Evolutionary conservation across 2,888 invertebrate species (phyloP).

Genomic region (Sepiola atlantica): DNA sequence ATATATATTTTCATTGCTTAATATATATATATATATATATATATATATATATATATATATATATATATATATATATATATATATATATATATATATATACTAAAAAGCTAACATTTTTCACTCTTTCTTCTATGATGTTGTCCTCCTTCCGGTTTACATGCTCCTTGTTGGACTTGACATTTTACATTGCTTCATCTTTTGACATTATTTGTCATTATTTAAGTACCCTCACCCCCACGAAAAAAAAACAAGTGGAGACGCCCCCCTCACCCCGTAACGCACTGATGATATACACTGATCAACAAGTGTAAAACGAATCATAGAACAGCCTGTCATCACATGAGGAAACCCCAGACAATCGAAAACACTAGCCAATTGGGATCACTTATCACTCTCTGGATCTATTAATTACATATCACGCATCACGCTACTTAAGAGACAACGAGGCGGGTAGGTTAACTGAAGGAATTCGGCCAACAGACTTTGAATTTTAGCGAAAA

Average conservation of each 20-base stretch:
- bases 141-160: too few relatives aligned
- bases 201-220: neutral
- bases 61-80: too few relatives aligned
- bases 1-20: too few relatives aligned
- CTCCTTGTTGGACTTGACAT: too few relatives aligned
- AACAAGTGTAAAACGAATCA: neutral
- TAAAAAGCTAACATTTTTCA: too few relatives aligned
- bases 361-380: neutral
- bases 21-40: too few relatives aligned
- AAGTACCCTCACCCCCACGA: neutral
- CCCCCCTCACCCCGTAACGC: neutral
- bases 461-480: neutral
- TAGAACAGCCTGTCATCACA: neutral
- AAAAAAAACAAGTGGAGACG: too few relatives aligned
- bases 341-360: neutral
- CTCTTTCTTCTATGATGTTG: neutral
- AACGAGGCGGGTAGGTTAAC: neutral
- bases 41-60: too few relatives aligned
- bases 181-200: neutral
- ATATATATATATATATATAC: too few relatives aligned
- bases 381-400: neutral
- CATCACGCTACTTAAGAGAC: neutral
- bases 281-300: neutral
- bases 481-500: neutral
- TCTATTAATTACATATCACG: neutral